Base-by-base conservation (phyloP, 1,140 invertebrate genomes). In the Drosophila sechellia region DNA sequence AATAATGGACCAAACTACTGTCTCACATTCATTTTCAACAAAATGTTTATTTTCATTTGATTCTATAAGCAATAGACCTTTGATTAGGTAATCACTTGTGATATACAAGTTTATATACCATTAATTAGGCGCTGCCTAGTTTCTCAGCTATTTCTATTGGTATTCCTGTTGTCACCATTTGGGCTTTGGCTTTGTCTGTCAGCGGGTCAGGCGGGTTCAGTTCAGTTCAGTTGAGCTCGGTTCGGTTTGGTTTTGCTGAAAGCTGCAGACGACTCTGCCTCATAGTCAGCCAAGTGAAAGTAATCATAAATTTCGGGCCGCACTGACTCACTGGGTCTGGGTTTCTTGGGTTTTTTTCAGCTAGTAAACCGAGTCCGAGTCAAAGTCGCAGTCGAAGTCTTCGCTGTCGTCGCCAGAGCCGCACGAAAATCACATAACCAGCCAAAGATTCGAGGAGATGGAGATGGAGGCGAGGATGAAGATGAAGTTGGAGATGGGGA, bases 301-400 rank as follows among this genome's bases (percentile, higher is more conserved):
- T 91, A 90, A 91, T 90, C 90, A 90, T 90, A 89, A 91, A 91
- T 91, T 83, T 79, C 59, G 34, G 65, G 45, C 20, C 42, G 25
- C 58, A 53, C 61, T 85, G 65, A 78, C 63, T 66, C 77, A 85
- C 83, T 79, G 53, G 69, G 58, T 72, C 83, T 66, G 43, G 70
- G 43, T 11, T 25, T 49, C 27, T 57, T 63, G 17, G 39, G 27
- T 27, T 22, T 25, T 42, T 35, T 27, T 42, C 25, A 27, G 31
- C 15, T 43, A 34, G 43, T 15, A 53, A 46, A 15, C 27, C 25
- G 31, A 48, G 43, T 66, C 31, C 34, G 15, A 60, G 56, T 31
- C 37, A 11, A 20, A 61, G 37, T 13, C 54, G 43, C 15, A 37
- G 55, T 55, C 64, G 46, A 1, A 43, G 42, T 58, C 46, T 20